A percentile compares a stretch with the other conserved stretches of the same genome.
Conservation (phyloP, 2,113 vertebrate species). For the Sinocyclocheilus maitianheensis region DNA sequence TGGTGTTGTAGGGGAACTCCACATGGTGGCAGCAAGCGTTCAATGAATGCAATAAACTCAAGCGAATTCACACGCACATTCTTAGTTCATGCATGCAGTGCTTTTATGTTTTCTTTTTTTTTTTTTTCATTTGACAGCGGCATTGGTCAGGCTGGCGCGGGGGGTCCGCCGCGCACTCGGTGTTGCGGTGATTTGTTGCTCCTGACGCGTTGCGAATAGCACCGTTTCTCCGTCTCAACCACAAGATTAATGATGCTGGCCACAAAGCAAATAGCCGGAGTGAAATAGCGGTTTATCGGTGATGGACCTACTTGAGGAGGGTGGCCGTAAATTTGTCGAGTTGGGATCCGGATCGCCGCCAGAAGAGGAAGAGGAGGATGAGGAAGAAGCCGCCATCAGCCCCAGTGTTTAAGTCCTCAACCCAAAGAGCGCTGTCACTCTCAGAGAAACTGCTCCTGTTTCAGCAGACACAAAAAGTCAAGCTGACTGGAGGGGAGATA, state of each 20-base stretch:
- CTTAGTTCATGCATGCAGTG: background rate
- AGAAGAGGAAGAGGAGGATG: constrained; percentile 75
- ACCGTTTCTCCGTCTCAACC: constrained; percentile 49
- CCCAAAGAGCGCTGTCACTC: no score
- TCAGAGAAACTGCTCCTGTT: constrained; percentile 50
- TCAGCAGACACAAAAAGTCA: constrained; percentile 52
- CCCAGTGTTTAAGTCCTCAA: no score
- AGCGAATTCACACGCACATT: background rate
- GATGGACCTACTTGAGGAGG: constrained; percentile 95
- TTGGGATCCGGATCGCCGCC: constrained; percentile 87
- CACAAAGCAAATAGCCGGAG: constrained; percentile 75
- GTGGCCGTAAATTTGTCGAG: constrained; percentile 90
- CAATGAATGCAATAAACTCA: constrained; percentile 36
- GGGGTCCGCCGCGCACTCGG: constrained; percentile 63
- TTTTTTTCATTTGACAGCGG: constrained; percentile 58
- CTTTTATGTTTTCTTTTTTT: background rate
- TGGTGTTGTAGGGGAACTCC: constrained; percentile 51
- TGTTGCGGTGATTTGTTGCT: constrained; percentile 70
- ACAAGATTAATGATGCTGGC: constrained; percentile 73
- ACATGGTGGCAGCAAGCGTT: constrained; percentile 75
- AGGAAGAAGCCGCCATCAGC: constrained; percentile 90
- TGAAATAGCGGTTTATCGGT: constrained; percentile 75
- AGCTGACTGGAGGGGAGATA: constrained; percentile 46
- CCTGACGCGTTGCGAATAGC: constrained; percentile 63
- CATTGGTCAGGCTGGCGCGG: constrained; percentile 55